Base-by-base conservation (phyloP, 23 tunicate species). In the Corella eumyota region DNA sequence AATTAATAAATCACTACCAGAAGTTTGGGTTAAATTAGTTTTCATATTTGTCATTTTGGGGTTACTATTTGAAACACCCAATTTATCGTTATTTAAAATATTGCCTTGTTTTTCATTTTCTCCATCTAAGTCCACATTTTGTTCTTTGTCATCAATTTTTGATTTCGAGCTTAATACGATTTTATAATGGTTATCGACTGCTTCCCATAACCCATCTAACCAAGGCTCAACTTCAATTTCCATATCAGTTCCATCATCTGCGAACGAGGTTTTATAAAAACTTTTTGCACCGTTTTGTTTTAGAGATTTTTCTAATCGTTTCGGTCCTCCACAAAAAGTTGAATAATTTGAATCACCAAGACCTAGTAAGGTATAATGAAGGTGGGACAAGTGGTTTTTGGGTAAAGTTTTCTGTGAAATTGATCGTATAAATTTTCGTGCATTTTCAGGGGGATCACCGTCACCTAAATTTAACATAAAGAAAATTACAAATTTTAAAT, bases 281-380 rank as follows among this genome's bases (percentile, higher is more conserved):
- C 32, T 25, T 3, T 56, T 48, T 36, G 96, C 88, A 38, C 88
- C 82, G 28, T 55, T 40, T 23, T 54, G 32, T 62, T 62, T 78
- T 32, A 88, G 37, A 2, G 58, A 66, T 32, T 62, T 64, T 36
- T 74, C 77, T 5, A 88, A 72, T 25, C 36, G 73, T 49, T 88
- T 88, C 11, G 96, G 96, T 2, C 96, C 96, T 4, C 96, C 96
- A 68, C 96, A 88, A 35, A 72, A 88, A 19, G 88, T 88, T 0
- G 96, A 78, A 65, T 88, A 88, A 56, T 88, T 79, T 1, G 81
- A 56, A 58, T 79, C 90, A n/a, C 96, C 96, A 26, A 88, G 64
- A 53, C 96, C 96, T 44, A 88, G 85, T 25, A 88, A 59, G 9
- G 96, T 73, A 46, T 72, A 88, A 25, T 46, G 19, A 3, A 88